Base-by-base conservation (phyloP, 2,797 vertebrate species). In the Mus spretus region DNA sequence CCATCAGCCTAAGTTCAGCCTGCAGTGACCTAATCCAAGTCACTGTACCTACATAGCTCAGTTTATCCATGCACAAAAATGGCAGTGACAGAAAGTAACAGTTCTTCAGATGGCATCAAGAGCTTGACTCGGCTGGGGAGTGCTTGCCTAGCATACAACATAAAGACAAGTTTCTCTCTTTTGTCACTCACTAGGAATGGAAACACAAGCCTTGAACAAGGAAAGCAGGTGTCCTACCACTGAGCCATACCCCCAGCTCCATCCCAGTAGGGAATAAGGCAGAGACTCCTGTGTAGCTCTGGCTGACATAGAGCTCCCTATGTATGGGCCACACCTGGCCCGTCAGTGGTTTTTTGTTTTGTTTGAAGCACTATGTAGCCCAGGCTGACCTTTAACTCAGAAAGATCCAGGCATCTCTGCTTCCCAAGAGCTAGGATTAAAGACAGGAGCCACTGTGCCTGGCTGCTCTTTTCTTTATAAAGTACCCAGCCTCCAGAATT, bases 21-120 rank as follows among this genome's bases (percentile, higher is more conserved):
- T 22, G 34, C 37, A 95, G 4, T 79, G 85, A 75, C 78, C 44
- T 78, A 24, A 20, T 44, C 53, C 72, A 91, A 17, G 37, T 78
- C 53, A 79, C 15, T 65, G 6, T 55, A 53, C 31, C 57, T 44
- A 2, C 1, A 6, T 44, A 78, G 78, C 72, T 96, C 44, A 22
- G 93, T 89, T 89, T 74, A 34, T 81, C 31, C n/a, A 85, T 44
- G 1, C 77, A 26, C 59, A 86, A 75, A 94, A 55, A 44, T 84
- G 28, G 72, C 47, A 82, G 47, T 80, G 65, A 85, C 0, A 89
- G 34, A 81, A 50, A 78, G 47, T 86, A 81, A 89, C 0, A 87
- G 17, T 81, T 82, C 40, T 72, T 94, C 67, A 61, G 24, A 81
- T n/a, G 37, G 59, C 61, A 92, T 50, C 80, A 67, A 91, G 59